These are phyloP conservation scores for Cheilosia vulpina DNA, from an alignment of 2,888 invertebrate species.

Conservation along the genomic window DNA sequence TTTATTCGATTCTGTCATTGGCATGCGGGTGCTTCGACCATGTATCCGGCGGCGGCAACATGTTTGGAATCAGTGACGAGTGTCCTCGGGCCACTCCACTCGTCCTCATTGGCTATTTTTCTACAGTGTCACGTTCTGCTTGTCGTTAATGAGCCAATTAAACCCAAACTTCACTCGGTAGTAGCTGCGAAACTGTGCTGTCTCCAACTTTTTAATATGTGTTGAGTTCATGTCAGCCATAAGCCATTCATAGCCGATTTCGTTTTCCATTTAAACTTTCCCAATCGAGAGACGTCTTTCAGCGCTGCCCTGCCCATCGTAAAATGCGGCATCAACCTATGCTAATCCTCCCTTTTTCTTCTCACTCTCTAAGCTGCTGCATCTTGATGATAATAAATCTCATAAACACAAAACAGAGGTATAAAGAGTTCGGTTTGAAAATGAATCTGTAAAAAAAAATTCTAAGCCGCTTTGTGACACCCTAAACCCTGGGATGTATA, in stretches of 20 bases:
- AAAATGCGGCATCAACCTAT: constrained; percentile 45
- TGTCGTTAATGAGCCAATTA: neutral
- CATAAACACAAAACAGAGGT: constrained; percentile 51
- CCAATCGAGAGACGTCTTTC: neutral
- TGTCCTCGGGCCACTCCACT: neutral
- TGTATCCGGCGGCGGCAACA: neutral
- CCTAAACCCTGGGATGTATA: constrained; percentile 60
- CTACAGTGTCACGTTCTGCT: neutral
- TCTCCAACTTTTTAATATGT: neutral
- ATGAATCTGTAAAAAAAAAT: constrained; percentile 52
- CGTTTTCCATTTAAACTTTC: neutral
- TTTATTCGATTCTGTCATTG: neutral
- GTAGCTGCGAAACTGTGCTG: neutral
- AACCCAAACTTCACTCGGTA: neutral
- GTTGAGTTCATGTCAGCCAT: no score
- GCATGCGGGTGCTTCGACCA: no score
- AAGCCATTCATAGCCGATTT: no score
- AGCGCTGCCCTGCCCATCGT: constrained; percentile 1
- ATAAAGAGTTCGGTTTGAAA: constrained; percentile 38
- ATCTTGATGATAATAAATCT: constrained; percentile 58
- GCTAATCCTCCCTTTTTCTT: constrained; percentile 18
- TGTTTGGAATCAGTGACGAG: neutral
- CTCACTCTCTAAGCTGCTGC: constrained; percentile 46
- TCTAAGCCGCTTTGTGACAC: constrained; percentile 74
- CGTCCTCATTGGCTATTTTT: neutral